phyloP scores from a whole-genome alignment of 2,113 vertebrate genomes.

The Dermatemys mawii region DNA sequence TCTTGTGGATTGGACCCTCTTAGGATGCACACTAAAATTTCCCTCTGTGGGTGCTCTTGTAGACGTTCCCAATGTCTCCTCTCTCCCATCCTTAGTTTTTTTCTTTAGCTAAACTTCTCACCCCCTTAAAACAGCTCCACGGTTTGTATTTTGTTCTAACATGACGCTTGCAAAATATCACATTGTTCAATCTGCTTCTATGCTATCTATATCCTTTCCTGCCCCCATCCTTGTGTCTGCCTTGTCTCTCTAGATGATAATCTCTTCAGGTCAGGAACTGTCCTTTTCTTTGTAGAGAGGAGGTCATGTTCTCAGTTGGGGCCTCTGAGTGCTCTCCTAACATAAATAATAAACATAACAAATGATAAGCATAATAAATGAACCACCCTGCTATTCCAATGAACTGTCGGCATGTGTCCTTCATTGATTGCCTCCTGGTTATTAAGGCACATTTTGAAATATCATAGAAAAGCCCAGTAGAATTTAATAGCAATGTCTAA shows the following conservation, averaged over 20 bases:
- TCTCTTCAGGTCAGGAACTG: not conserved
- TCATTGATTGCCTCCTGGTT: not conserved
- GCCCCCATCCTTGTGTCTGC: not conserved
- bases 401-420: not conserved
- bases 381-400: not conserved
- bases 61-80: too few species aligned
- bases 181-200: not conserved
- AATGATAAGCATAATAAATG: not conserved
- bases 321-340: not conserved
- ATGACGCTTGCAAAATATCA: accelerated
- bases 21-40: too few species aligned
- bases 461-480: accelerated
- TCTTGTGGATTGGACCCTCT: too few species aligned
- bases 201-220: not conserved
- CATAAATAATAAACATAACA: not conserved
- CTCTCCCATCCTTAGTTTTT: not conserved
- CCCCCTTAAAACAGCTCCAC: not conserved
- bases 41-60: too few species aligned
- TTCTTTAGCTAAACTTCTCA: not conserved
- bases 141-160: too few species aligned
- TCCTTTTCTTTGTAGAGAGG: not conserved
- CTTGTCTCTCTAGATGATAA: not conserved
- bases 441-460: not conserved
- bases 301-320: not conserved
- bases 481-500: not conserved